Evolutionary conservation across 2,113 vertebrate species (phyloP).

Genomic region (Xiphias gladius): DNA sequence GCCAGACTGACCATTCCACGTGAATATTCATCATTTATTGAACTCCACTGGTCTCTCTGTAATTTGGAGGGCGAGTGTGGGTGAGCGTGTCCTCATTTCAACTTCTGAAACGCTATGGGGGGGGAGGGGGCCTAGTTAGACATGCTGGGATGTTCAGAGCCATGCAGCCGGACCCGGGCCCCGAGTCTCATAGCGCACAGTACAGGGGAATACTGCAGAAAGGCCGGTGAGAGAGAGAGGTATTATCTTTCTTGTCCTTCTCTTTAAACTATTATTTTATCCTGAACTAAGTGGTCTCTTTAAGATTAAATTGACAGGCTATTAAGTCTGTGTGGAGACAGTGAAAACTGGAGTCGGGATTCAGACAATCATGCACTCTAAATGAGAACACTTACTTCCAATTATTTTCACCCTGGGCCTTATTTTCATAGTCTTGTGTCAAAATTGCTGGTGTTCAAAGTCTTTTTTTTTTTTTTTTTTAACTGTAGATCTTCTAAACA

Average conservation of each 20-base stretch:
- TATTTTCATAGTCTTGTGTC: neutral
- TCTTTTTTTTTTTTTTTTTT: neutral
- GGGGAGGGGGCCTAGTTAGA: conserved; percentile 49
- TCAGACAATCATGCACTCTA: conserved; percentile 21
- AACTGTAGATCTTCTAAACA: neutral
- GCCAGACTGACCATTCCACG: conserved; percentile 43
- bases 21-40: conserved; percentile 60
- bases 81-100: conserved; percentile 60
- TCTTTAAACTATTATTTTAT: conserved; percentile 21
- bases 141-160: conserved; percentile 47
- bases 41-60: conserved; percentile 26
- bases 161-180: neutral
- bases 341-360: neutral
- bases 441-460: neutral
- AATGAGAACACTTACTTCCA: neutral
- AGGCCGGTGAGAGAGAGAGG: neutral
- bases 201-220: conserved; percentile 1
- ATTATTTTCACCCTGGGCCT: neutral
- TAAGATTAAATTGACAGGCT: conserved; percentile 44
- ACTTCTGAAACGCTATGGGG: conserved; percentile 26
- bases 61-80: conserved; percentile 25
- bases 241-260: conserved; percentile 1
- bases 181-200: neutral
- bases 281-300: conserved; percentile 38
- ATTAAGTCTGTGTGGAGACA: conserved; percentile 25